Conservation (phyloP, 1,140 invertebrate genomes). For the Piezodorus guildinii region DNA sequence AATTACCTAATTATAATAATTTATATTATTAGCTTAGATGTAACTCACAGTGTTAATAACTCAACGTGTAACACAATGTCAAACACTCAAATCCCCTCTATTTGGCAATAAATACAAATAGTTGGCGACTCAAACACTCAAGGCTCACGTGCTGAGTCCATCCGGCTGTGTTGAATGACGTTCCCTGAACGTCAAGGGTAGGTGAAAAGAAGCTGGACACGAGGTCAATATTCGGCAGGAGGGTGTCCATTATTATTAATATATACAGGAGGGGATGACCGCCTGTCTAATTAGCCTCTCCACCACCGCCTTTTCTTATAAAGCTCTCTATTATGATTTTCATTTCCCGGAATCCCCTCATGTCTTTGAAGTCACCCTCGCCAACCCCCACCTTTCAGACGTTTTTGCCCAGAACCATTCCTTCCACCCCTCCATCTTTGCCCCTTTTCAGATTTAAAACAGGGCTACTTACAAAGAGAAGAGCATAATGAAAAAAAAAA, state of each 20-base stretch:
- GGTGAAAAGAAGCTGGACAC: not conserved
- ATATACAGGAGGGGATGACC: conserved; percentile 11
- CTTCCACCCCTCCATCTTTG: not conserved
- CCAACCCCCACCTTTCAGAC: conserved; percentile 4
- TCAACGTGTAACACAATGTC: too few relatives aligned
- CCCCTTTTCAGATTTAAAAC: conserved; percentile 15
- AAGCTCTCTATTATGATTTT: conserved; percentile 14
- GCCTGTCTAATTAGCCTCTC: conserved; percentile 8
- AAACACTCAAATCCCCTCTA: too few relatives aligned
- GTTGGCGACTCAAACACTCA: too few relatives aligned
- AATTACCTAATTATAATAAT: too few relatives aligned
- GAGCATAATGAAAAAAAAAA: conserved; percentile 8
- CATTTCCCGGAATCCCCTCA: conserved; percentile 15
- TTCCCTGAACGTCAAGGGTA: too few relatives aligned
- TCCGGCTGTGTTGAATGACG: too few relatives aligned
- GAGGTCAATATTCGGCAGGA: not conserved
- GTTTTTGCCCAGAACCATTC: conserved; percentile 3
- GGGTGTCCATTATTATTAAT: conserved; percentile 13
- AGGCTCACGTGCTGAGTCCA: too few relatives aligned
- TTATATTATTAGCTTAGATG: too few relatives aligned
- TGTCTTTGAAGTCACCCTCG: conserved; percentile 12
- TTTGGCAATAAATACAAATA: too few relatives aligned
- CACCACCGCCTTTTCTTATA: conserved; percentile 2
- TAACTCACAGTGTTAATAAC: too few relatives aligned
- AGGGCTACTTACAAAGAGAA: conserved; percentile 12